Evolutionary conservation across 2,888 invertebrate species (phyloP).

Genomic region (Lutraria lutraria): DNA sequence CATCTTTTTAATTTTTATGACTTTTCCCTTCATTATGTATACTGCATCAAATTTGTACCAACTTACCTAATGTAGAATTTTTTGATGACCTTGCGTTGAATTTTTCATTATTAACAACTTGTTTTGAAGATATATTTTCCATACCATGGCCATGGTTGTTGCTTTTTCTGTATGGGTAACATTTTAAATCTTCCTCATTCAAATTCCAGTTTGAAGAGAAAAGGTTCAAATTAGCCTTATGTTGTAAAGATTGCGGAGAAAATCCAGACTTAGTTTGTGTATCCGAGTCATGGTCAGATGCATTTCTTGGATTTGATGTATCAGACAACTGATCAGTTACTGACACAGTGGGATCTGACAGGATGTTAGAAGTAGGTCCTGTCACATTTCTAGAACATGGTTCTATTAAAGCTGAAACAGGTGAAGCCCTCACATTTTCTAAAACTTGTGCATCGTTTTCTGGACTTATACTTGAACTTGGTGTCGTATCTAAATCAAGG

Average conservation of each 20-base stretch:
- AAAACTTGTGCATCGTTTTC: neutral
- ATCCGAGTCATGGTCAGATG: too few species aligned
- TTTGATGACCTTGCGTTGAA: neutral
- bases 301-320: neutral
- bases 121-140: neutral
- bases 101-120: neutral
- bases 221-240: neutral
- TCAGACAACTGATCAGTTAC: neutral
- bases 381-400: neutral
- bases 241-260: too few species aligned
- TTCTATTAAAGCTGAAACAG: neutral
- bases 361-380: neutral
- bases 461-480: neutral
- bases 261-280: too few species aligned
- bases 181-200: conserved; percentile 25
- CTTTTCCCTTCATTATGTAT: too few species aligned
- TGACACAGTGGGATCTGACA: neutral
- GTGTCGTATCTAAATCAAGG: neutral
- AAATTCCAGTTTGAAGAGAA: conserved; percentile 12
- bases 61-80: neutral
- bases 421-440: neutral
- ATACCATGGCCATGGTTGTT: neutral
- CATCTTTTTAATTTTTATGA: too few species aligned
- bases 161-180: conserved; percentile 17
- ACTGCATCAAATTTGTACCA: neutral